Evolutionary conservation across 2,797 vertebrate species (phyloP).

Genomic region (Sebastes minor): DNA sequence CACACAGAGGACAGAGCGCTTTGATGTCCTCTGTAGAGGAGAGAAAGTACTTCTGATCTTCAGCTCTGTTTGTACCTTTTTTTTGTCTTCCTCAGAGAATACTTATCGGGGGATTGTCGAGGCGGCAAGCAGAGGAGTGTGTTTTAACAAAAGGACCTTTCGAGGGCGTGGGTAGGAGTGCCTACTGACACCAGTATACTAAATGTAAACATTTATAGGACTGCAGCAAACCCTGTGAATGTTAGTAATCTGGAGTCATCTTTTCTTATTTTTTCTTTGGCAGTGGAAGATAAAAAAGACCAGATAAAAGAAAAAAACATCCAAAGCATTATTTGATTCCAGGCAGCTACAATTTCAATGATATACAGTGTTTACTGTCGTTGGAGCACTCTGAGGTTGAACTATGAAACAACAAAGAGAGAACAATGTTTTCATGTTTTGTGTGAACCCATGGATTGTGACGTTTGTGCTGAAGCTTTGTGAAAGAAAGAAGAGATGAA

Average conservation of each 20-base stretch:
- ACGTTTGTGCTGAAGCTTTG: not conserved
- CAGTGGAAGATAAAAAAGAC: not conserved
- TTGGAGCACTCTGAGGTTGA: not conserved
- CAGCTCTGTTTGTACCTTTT: slow-evolving; percentile 24
- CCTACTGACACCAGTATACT: not conserved
- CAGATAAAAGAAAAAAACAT: not conserved
- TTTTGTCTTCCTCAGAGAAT: slow-evolving; percentile 34
- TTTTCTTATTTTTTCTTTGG: not conserved
- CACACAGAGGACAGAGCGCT: slow-evolving; percentile 17
- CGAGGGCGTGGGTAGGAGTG: not conserved
- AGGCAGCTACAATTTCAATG: not conserved
- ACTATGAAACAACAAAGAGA: slow-evolving; percentile 1
- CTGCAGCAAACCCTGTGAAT: not conserved
- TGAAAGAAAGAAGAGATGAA: slow-evolving; percentile 16
- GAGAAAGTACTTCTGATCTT: slow-evolving; percentile 44
- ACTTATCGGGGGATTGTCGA: slow-evolving; percentile 13
- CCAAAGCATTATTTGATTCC: slow-evolving; percentile 15
- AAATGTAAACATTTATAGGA: slow-evolving; percentile 19
- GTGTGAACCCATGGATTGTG: slow-evolving; percentile 14
- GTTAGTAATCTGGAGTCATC: not conserved
- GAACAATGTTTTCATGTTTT: slow-evolving; percentile 43
- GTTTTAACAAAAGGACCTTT: slow-evolving; percentile 35
- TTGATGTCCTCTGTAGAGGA: slow-evolving; percentile 48
- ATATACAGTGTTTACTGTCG: slow-evolving; percentile 6
- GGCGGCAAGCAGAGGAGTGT: slow-evolving; percentile 8